Percentiles rank a stretch among this genome's conserved stretches.
Evolutionary conservation across 2,888 invertebrate species (phyloP).

Genomic region (Ashinkailepas kermadecensis): DNA sequence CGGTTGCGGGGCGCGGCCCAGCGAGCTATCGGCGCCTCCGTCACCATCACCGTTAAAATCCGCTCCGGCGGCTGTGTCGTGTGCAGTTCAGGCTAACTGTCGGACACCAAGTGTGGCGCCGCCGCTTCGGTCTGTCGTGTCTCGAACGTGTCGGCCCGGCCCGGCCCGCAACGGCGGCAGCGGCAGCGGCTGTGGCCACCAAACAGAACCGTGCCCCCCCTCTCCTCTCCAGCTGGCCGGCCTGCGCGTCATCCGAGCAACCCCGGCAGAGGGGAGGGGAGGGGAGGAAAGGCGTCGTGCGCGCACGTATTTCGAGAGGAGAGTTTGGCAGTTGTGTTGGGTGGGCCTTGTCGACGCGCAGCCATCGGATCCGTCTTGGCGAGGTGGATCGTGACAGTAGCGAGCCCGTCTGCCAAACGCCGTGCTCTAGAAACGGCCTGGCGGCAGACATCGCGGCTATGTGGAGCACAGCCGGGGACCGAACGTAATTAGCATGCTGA

Average conservation of each 20-base stretch:
- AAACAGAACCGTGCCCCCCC: background rate
- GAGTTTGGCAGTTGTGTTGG: background rate
- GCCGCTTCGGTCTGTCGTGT: no score
- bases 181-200: constrained; percentile 17
- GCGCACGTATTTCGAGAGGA: background rate
- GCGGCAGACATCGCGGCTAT: background rate
- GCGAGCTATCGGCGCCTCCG: background rate
- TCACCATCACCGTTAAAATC: background rate
- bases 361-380: background rate
- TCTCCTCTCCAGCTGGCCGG: background rate
- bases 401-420: background rate
- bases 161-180: background rate
- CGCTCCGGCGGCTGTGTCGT: background rate
- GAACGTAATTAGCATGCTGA: no score
- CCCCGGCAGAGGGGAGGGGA: background rate
- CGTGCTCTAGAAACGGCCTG: background rate
- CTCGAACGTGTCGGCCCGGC: background rate
- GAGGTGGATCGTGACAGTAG: background rate
- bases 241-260: background rate
- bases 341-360: background rate
- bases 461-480: background rate
- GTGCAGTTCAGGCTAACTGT: no score
- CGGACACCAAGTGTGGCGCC: background rate
- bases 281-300: no score
- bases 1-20: constrained; percentile 16